Evolutionary conservation across 2,113 vertebrate genomes (phyloP), one percentile per base, ranked within the genome.

Genomic region (Ceuthmochares aereus): DNA sequence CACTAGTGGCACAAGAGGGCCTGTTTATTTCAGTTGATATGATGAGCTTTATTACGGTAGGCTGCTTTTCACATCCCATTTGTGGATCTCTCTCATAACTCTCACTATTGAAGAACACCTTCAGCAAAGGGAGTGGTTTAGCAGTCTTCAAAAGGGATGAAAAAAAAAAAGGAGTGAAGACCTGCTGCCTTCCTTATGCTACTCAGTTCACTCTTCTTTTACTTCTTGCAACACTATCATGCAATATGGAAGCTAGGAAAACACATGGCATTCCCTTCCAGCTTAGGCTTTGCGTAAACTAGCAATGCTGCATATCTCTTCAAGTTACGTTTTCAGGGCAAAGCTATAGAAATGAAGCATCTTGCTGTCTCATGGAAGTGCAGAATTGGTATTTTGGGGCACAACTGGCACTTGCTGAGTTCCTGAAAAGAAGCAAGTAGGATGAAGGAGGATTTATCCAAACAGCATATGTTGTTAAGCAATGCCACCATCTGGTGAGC

Each of bases 401-500:
- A 56, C 11, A 83, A 75, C 0, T 12, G 18, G 12, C 47, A 42
- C n/a, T 64, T 64, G 13, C 25, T 26, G 21, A 60, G 4, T 27
- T 77, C 32, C 64, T 64, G 56, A 17, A 68, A 91, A 88, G 23
- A 81, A 63, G 5, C 8, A 56, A 68, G 10, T 2, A 26, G 16
- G n/a, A 72, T 54, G 34, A 70, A 86, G 69, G 6, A 89, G 11
- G 27, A 6, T 73, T 79, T 69, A 64, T 60, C 13, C 15, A 62
- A 73, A 22, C 54, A 90, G 23, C 22, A 12, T 85, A 76, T 22
- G 7, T 85, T 68, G 63, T 66, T 91, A 51, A 85, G 29, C 43
- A 63, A 87, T 74, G 84, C 59, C 87, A 95, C 70, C 87, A 79
- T 64, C 89, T 92, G 79, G 70, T 58, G 30, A 83, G 19, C 12